Conservation (phyloP, 2,797 vertebrate genomes). For the Xyrichtys novacula region DNA sequence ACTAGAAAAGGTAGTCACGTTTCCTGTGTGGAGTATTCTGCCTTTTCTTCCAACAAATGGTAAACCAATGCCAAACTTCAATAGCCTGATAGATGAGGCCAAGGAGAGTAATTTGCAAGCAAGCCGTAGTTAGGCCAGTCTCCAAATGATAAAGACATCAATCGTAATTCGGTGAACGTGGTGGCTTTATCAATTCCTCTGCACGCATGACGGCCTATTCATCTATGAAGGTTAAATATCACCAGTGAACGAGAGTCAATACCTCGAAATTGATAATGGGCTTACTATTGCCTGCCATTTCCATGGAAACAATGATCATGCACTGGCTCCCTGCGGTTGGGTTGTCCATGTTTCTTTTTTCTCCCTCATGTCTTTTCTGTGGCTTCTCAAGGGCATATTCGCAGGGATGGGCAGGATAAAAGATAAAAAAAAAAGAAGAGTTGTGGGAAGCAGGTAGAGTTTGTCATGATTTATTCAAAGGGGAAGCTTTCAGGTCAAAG, state of each 20-base stretch:
- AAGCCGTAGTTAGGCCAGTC: conserved; percentile 58
- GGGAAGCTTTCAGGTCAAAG: conserved; percentile 74
- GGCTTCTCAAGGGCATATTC: conserved; percentile 78
- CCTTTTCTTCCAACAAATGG: conserved; percentile 28
- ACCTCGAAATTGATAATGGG: conserved; percentile 79
- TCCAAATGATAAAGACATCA: conserved; percentile 79
- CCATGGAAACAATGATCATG: conserved; percentile 84
- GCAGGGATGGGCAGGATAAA: conserved; percentile 62
- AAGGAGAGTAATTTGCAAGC: conserved; percentile 63
- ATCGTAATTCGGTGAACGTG: conserved; percentile 67
- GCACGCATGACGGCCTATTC: conserved; percentile 69
- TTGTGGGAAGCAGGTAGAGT: conserved; percentile 38
- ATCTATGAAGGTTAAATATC: conserved; percentile 84
- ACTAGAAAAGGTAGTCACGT: conserved; percentile 5
- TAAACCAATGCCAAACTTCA: conserved; percentile 52
- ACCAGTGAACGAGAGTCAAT: conserved; percentile 79
- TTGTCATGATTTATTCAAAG: conserved; percentile 82
- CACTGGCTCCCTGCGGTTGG: conserved; percentile 61
- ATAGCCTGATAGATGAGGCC: conserved; percentile 61
- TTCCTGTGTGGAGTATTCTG: conserved; percentile 1
- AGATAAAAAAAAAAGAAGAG: conserved; percentile 66
- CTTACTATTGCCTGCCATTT: conserved; percentile 77
- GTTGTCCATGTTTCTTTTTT: conserved; percentile 47
- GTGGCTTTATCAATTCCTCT: conserved; percentile 74
- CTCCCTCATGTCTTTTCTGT: conserved; percentile 49